These are phyloP conservation scores for Danaus chrysippus DNA, from an alignment of 2,888 invertebrate genomes.

Conservation along the genomic window DNA sequence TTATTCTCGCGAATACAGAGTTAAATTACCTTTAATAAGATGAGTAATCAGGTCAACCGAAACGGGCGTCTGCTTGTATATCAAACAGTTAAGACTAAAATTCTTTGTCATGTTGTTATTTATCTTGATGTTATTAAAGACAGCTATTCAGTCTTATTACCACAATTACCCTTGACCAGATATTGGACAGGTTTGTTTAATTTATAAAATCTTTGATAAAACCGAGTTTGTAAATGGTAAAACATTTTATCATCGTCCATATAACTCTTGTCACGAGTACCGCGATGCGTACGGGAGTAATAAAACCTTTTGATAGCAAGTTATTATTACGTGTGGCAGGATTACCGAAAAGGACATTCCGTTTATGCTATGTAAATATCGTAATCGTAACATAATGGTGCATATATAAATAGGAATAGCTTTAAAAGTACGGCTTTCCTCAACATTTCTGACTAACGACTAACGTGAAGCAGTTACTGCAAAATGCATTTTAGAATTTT, in stretches of 20 bases:
- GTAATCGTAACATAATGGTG: slow-evolving; percentile 15
- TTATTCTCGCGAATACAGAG: too few relatives aligned
- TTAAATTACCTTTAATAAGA: not conserved
- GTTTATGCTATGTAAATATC: slow-evolving; percentile 15
- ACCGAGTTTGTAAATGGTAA: slow-evolving; percentile 9
- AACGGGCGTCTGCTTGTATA: not conserved
- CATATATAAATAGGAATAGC: slow-evolving; percentile 16
- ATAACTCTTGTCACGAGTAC: not conserved
- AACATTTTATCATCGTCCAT: slow-evolving; percentile 10
- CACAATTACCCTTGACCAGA: slow-evolving; percentile 12
- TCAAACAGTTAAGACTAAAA: slow-evolving; percentile 1
- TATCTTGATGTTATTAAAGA: slow-evolving; percentile 12
- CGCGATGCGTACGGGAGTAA: not conserved
- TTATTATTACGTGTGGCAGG: slow-evolving; percentile 8
- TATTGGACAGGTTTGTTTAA: not conserved
- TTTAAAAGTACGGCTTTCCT: slow-evolving; percentile 8
- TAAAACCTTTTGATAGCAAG: slow-evolving; percentile 18
- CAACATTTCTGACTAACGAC: slow-evolving; percentile 2
- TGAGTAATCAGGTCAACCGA: slow-evolving; percentile 4
- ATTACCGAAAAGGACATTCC: slow-evolving; percentile 20
- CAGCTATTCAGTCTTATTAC: slow-evolving; percentile 7
- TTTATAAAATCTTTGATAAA: slow-evolving; percentile 9
- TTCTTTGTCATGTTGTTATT: slow-evolving; percentile 6
- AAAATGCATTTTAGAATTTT: slow-evolving; percentile 10
- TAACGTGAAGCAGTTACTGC: not conserved